These are phyloP conservation scores for Eretmocerus hayati DNA, from an alignment of 2,888 invertebrate species.

Conservation along the genomic window DNA sequence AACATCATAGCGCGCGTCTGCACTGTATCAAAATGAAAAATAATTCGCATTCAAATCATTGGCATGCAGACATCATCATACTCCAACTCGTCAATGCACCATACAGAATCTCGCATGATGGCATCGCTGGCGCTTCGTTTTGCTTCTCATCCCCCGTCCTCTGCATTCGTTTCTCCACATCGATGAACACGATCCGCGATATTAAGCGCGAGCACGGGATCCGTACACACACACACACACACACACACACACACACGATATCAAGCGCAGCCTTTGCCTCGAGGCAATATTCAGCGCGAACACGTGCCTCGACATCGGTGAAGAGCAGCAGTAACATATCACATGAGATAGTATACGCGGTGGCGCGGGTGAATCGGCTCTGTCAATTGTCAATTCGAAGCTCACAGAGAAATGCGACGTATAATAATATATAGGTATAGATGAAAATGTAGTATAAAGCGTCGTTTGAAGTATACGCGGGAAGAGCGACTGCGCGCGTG, in stretches of 20 bases:
- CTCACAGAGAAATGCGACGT: too few species aligned
- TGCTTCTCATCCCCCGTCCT: constrained; percentile 1
- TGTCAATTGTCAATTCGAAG: constrained; percentile 46
- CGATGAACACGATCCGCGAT: too few species aligned
- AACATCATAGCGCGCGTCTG: too few species aligned
- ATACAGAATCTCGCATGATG: too few species aligned
- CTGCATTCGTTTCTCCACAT: neutral
- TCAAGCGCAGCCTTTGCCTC: constrained; percentile 12
- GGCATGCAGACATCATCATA: too few species aligned
- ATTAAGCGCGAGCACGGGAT: neutral
- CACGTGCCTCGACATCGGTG: constrained; percentile 22
- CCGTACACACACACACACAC: neutral
- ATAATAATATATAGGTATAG: too few species aligned
- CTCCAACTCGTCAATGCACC: too few species aligned
- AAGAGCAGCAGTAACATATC: neutral
- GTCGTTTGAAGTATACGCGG: constrained; percentile 43
- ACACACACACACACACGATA: neutral
- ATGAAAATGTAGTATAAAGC: constrained; percentile 25
- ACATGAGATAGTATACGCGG: neutral
- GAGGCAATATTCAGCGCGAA: constrained; percentile 27
- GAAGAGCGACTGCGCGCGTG: constrained; percentile 22
- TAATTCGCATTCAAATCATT: too few species aligned
- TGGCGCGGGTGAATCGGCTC: constrained; percentile 34
- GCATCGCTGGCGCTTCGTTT: neutral
- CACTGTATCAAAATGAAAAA: too few species aligned